Base-by-base conservation (phyloP, 2,113 vertebrate species). In the Saccopteryx bilineata region DNA sequence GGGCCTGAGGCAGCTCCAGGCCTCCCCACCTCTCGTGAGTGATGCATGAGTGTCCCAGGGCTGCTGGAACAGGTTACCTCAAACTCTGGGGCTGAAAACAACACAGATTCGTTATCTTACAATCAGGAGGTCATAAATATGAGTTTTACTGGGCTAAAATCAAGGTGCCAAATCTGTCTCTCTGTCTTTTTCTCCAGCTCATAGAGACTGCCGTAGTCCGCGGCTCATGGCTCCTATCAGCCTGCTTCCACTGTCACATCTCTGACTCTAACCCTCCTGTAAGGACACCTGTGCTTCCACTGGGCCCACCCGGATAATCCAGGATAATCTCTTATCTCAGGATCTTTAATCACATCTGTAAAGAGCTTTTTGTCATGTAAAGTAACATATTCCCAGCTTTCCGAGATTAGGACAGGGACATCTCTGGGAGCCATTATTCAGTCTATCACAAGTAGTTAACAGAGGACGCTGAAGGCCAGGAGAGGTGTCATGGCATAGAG, bases 121-220 rank as follows among this genome's bases (percentile, higher is more conserved):
- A 33, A 50, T 91, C 80, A 39, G 79, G 93, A 85, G 72, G 88
- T 52, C 93, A 81, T 28, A 69, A 61, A 33, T 75, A 68, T 69
- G 58, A 94, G n/a, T 68, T 66, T 94, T 61, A 18, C 39, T 80
- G 63, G 46, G 78, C 56, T 90, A 18, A 86, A 80, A 46, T 87
- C 66, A 92, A 61, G 63, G 28, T 9, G 13, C 23, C 5, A 9
- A 79, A 87, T 61, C 68, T 54, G 4, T 66, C 26, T 39, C 9
- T 46, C 56, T 66, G 48, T 79, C 11, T 63, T 54, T 21, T 52
- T n/a, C 8, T 69, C 26, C 0, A 63, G 54, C 50, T 85, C 88
- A 10, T 31, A 23, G n/a, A 82, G n/a, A 19, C 31, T 50, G 28
- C 39, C n/a, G 11, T 0, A 6, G 21, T 71, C 58, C 46, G 39